Base-by-base conservation (phyloP, 2,113 vertebrate genomes). In the Phyllostomus discolor region DNA sequence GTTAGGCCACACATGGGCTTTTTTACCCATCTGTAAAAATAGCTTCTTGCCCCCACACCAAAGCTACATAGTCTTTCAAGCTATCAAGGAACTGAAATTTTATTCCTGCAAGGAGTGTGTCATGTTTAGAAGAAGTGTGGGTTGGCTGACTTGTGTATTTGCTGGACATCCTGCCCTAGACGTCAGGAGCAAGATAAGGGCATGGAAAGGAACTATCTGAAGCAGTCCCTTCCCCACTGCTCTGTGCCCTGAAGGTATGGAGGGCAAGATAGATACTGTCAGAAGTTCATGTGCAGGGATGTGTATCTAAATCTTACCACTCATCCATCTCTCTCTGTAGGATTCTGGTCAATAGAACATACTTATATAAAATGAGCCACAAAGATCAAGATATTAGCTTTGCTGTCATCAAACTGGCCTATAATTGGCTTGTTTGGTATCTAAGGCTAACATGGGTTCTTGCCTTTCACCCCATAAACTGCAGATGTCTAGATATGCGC, bases 401-500 rank as follows among this genome's bases (percentile, higher is more conserved):
- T 41, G 6, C 4, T 9, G 38, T 41, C 67, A 33, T 83, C 52
- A 43, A 41, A 11, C 19, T 48, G 46, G 43, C 41, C 33, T 50
- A 10, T 14, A 20, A 6, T 31, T 31, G 54, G 17, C 41, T 83
- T 7, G 14, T 22, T 64, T 4, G 26, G 17, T 64, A 52, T 57
- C 8, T 16, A 75, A 67, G 57, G 12, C 6, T 4, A 14, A 22
- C 7, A 3, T 0, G 17, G 11, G 9, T 38, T 26, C 12, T 75
- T 78, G 19, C 22, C 76, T 48, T 73, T 90, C 59, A 80, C 70
- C 43, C 22, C 78, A 3, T 17, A 48, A 5, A 4, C 33, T 50
- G 14, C 75, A 31, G 46, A 35, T 10, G n/a, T 5, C 31, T 22
- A 2, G n/a, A 10, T 19, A 7, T 26, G 9, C 17, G 3, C 5